Evolutionary conservation across 2,888 invertebrate species (phyloP).

Genomic region (Acanthacorydalis orientalis): DNA sequence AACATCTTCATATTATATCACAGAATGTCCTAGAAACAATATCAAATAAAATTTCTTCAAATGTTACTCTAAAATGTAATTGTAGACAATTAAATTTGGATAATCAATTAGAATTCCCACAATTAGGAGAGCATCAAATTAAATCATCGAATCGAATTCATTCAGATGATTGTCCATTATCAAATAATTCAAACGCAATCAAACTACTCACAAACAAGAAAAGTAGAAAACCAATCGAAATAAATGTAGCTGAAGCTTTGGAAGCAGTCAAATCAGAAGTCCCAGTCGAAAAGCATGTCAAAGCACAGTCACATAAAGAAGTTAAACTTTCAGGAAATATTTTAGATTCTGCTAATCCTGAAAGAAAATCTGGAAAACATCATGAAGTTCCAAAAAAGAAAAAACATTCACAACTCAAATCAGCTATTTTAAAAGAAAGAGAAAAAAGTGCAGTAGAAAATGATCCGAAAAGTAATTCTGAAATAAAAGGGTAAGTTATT

Average conservation of each 20-base stretch:
- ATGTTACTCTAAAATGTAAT: background rate
- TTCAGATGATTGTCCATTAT: background rate
- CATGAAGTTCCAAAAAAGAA: slow-evolving; percentile 13
- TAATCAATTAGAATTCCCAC: background rate
- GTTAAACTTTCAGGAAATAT: slow-evolving; percentile 11
- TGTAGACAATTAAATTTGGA: background rate
- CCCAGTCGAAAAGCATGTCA: background rate
- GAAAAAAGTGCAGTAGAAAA: background rate
- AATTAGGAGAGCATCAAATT: background rate
- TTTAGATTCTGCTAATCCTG: slow-evolving; percentile 14
- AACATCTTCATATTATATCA: slow-evolving; percentile 11
- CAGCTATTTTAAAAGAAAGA: slow-evolving; percentile 9
- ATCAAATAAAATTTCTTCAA: too few relatives aligned
- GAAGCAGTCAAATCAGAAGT: background rate
- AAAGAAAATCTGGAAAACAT: slow-evolving; percentile 13
- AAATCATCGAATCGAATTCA: background rate
- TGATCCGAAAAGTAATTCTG: background rate
- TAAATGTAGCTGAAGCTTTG: slow-evolving; percentile 7
- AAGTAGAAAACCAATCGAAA: slow-evolving; percentile 1
- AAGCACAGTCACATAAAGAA: slow-evolving; percentile 2
- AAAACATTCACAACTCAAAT: slow-evolving; percentile 12
- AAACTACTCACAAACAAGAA: background rate
- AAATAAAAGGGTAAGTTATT: background rate
- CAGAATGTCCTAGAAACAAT: slow-evolving; percentile 5
- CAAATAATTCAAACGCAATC: background rate